phyloP scores from a whole-genome alignment of 2,113 vertebrate species.

The Loxodonta africana region DNA sequence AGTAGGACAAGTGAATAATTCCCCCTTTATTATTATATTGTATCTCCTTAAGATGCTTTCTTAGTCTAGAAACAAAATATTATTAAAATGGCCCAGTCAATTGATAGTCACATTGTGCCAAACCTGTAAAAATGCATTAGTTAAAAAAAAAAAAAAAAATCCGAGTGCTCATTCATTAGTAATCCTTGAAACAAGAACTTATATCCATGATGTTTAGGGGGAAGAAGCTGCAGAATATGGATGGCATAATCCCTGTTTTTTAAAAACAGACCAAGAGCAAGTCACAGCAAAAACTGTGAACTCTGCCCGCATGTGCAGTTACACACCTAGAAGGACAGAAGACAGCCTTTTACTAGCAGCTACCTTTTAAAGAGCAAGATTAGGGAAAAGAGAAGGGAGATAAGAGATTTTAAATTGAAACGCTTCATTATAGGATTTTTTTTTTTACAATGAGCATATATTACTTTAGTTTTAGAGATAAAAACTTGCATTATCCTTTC shows the following conservation, averaged over 20 bases:
- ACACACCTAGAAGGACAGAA: neutral
- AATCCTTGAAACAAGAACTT: slow-evolving; percentile 31
- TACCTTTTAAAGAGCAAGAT: neutral
- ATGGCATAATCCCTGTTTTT: neutral
- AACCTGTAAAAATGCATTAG: neutral
- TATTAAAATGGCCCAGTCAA: neutral
- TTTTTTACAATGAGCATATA: neutral
- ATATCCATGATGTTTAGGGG: neutral
- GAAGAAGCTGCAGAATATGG: neutral
- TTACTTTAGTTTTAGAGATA: neutral
- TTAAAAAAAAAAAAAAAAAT: neutral
- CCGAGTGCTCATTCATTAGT: neutral
- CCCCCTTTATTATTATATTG: neutral
- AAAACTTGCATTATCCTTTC: slow-evolving; percentile 34
- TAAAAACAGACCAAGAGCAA: neutral
- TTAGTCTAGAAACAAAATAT: slow-evolving; percentile 31
- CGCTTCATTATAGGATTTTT: neutral
- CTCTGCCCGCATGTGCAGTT: neutral
- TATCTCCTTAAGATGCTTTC: neutral
- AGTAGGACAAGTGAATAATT: slow-evolving; percentile 10
- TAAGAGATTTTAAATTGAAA: neutral
- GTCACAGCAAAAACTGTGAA: neutral
- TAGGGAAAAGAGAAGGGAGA: neutral
- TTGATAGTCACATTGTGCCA: neutral
- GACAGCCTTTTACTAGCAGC: neutral